Base-by-base conservation (phyloP, 1,140 invertebrate genomes). In the Pseudachorutes palmiensis region DNA sequence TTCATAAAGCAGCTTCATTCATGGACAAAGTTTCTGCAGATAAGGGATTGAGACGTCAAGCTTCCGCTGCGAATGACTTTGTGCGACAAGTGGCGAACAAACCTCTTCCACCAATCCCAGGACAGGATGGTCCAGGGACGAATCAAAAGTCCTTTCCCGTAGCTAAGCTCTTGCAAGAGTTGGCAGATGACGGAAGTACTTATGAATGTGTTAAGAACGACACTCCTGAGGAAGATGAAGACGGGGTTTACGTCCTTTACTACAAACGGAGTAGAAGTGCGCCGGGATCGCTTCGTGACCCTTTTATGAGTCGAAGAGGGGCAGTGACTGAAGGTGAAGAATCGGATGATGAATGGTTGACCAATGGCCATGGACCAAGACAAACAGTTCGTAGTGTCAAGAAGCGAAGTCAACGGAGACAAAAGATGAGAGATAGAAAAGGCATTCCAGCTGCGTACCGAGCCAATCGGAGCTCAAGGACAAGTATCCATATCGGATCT, bases 241-340 rank as follows among this genome's bases (percentile, higher is more conserved):
- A 71, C 61, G 70, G 66, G 0, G 65, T 71, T 14, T 71, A 71
- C 55, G 67, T 74, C 49, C 65, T 74, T n/a, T 74, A 74, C 49
- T 71, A 64, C 61, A 29, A n/a, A 9, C 22, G 67, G 9, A 36
- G 69, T 3, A 58, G 29, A 0, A 71, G 69, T 30, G 70, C 66
- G 22, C 72, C 72, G 19, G 19, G 68, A 1, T 66, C 67, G 3
- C 45, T 69, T 1, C 61, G 69, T 30, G 51, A 55, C n/a, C n/a
- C n/a, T 9, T 29, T 58, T 58, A 22, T 12, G 55, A 29, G 28
- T 12, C 28, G 22, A 22, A 58, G 12, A 19, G 33, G 45, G 1
- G 55, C 32, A 28, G 41, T 19, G 49, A 64, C 51, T 33, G 58
- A 63, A 26, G 26, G 57, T 22, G 61, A 57, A 45, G n/a, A 24